Base-by-base conservation (phyloP, 2,888 invertebrate species). In the Apodemia duryi region DNA sequence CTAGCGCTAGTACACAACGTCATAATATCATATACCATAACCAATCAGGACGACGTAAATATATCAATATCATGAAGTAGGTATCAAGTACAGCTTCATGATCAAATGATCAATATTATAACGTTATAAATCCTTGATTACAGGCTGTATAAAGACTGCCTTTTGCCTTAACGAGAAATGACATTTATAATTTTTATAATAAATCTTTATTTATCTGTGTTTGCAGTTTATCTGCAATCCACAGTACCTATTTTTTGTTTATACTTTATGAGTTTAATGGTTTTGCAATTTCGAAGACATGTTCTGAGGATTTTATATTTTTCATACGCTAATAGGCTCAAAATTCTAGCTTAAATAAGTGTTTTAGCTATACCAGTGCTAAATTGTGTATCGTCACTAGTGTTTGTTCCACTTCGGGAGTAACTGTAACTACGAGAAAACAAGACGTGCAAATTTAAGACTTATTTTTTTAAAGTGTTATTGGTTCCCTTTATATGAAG, bases 351-450 rank as follows among this genome's bases (percentile, higher is more conserved):
- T 32, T 35, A 32, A 60, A 13, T 6, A 11, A 13, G n/a, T 60
- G 13, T 35, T 60, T 6, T 32, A 32, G 32, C 13, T 32, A 28
- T 11, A 5, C 6, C 29, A 13, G 13, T 60, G 32, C 60, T 54
- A 63, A 61, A 62, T 63, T 61, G 64, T 62, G 60, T 29, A 60
- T 64, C 57, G 57, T 63, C 54, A 46, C n/a, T 63, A 69, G 63
- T 66, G 69, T 69, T 68, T 68, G 72, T 71, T 67, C 68, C 66
- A 72, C 73, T 71, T 72, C 70, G 66, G 69, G 69, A 65, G 66
- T 74, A 74, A 74, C 74, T 74, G 73, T 74, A 72, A 69, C 68
- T 69, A 72, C 67, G 69, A 69, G 66, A 69, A 71, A 71, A 68
- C 66, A 68, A 70, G 68, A 51, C 49, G 49, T 68, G 64, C 65